Evolutionary conservation across 2,888 invertebrate genomes (phyloP), one percentile per base, ranked within the genome.

Genomic region (Agrotis clavis): DNA sequence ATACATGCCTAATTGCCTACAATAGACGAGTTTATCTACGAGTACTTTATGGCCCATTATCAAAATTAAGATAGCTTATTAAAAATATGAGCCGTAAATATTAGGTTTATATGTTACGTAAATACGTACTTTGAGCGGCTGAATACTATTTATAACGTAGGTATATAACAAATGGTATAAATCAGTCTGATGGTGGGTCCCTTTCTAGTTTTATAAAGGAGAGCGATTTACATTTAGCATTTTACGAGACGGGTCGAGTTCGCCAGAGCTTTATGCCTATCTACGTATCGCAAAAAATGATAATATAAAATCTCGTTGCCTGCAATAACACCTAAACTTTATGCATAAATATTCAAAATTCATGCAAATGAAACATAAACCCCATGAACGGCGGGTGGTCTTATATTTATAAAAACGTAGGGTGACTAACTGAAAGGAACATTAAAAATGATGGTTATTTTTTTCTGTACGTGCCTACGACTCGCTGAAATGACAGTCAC

Each of bases 161-260:
- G 25, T 53, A 78, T 69, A 61, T 68, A 71, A 70, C 48, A 62
- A 74, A 59, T 59, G 35, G 35, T 25, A 74, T 70, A 64, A 60
- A 69, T 64, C 41, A 48, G n/a, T 41, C 68, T 25, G 25, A 69
- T 62, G 51, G 67, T 73, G 51, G 69, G 69, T 69, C 79, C 67
- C 74, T 68, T 69, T 64, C 69, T 74, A 57, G 47, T 70, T 84
- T 66, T 75, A 72, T 71, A 75, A 79, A 81, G 71, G 68, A 71
- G 45, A 56, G 56, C 72, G 69, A 82, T 84, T 83, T 76, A 83
- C 77, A 74, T 84, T 82, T 71, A 67, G 60, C 64, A 76, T 76
- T 84, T 83, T 81, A 83, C 77, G 79, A 84, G 77, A 45, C 50
- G 50, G 62, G 50, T 74, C 84, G 73, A 69, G 63, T 74, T 74